Base-by-base conservation (phyloP, 2,113 vertebrate species). In the Dendropsophus ebraccatus region DNA sequence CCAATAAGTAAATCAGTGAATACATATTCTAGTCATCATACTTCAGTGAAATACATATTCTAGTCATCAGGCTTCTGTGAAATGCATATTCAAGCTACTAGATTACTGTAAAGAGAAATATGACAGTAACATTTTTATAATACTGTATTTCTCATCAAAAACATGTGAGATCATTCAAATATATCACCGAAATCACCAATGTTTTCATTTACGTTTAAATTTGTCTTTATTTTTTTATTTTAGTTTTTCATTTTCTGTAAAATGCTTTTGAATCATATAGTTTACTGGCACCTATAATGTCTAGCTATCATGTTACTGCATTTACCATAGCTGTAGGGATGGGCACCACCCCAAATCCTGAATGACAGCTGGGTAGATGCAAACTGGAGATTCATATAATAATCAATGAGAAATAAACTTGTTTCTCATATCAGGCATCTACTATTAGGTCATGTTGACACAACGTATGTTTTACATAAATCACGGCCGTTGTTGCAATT, bases 1-100 rank as follows among this genome's bases (percentile, higher is more conserved):
- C 47, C 49, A 74, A 58, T 32, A 58, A 37, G 30, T 72, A 58
- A 58, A 83, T 74, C 67, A 83, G 1, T 23, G 52, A 58, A 83
- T 72, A 74, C 12, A 70, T 73, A 83, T 83, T 83, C 82, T 69
- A 74, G 54, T 80, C 77, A 25, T 80, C 54, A 80, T 41, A 80
- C 19, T 25, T 80, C 54, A 60, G 56, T 62, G 54, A 80, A 62
- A 80, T 80, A 62, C 32, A 56, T 79, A 79, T 60, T 41, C 54
- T n/a, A 60, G 37, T 35, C 35, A 80, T 62, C 32, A 80, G 35
- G 37, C 56, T 58, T 60, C 32, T 79, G 54, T 37, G 28, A 58
- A 79, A 79, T 79, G 52, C 76, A 79, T 79, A 79, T 79, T 79
- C 54, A 37, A 60, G 28, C 2, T 10, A 60, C 37, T 11, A n/a